Evolutionary conservation across 2,113 vertebrate species (phyloP).

Genomic region (Chloroceryle aenea): DNA sequence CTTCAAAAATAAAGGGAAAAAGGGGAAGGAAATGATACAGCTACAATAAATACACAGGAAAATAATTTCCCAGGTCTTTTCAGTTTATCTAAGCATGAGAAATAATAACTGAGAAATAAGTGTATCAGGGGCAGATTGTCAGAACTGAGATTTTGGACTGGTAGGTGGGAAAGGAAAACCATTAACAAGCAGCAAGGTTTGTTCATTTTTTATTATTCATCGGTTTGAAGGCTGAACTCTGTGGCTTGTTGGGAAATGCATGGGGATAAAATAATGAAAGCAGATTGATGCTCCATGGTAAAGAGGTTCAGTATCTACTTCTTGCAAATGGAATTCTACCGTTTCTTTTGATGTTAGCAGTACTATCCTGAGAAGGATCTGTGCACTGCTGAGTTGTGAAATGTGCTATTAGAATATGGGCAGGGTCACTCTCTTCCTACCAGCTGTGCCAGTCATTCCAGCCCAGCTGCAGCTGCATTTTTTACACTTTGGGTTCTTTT

Average conservation of each 20-base stretch:
- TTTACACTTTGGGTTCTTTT: background rate
- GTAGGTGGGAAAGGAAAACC: conserved; percentile 13
- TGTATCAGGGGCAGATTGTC: background rate
- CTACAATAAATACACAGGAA: background rate
- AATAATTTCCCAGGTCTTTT: background rate
- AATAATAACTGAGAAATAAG: conserved; percentile 13
- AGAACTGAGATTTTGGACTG: background rate
- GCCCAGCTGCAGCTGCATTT: background rate
- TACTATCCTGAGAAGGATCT: background rate
- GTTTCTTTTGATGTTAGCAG: conserved; percentile 9
- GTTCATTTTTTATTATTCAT: background rate
- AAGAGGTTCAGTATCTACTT: conserved; percentile 1
- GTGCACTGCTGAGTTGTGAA: conserved; percentile 43
- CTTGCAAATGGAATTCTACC: conserved; percentile 22
- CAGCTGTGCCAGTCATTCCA: background rate
- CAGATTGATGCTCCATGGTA: background rate
- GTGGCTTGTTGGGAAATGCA: background rate
- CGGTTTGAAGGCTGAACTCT: background rate
- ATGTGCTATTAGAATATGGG: background rate
- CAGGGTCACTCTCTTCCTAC: background rate
- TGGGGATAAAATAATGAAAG: conserved; percentile 25
- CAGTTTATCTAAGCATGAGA: background rate
- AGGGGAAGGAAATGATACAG: background rate
- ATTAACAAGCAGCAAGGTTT: conserved; percentile 3
- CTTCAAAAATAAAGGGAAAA: background rate